Percentiles rank a stretch among this genome's conserved stretches.
These are phyloP conservation scores for Amphipoea lucens DNA, from an alignment of 2,888 invertebrate species.

Conservation along the genomic window DNA sequence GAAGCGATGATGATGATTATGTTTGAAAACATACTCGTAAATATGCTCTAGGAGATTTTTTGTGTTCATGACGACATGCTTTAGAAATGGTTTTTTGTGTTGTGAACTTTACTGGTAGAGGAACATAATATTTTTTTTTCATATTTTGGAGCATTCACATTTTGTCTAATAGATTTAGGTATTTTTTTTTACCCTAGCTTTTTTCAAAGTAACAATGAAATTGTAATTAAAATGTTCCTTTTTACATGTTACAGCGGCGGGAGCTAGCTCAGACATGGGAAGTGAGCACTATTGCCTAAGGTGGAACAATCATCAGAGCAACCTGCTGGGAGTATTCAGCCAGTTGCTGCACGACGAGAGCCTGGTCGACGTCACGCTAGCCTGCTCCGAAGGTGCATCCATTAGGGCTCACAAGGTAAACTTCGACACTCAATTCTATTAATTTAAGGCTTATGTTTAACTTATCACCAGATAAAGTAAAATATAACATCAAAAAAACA, in stretches of 20 bases:
- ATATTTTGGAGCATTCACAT: background rate
- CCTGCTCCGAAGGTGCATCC: slow-evolving; percentile 98
- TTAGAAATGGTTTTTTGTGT: background rate
- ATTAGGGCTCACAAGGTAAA: slow-evolving; percentile 97
- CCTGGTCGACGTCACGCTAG: slow-evolving; percentile 98
- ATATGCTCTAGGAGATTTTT: background rate
- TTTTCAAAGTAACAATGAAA: background rate
- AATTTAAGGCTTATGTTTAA: background rate
- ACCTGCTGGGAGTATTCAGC: slow-evolving; percentile 99
- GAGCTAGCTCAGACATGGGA: slow-evolving; percentile 98
- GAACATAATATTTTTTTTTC: no score
- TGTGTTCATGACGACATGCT: background rate
- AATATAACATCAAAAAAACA: no score
- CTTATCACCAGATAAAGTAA: no score
- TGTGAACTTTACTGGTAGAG: background rate
- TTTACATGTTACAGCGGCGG: slow-evolving; percentile 90
- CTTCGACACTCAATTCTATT: background rate
- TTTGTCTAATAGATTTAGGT: background rate
- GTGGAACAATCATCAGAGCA: slow-evolving; percentile 99
- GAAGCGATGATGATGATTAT: background rate
- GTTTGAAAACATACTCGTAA: background rate
- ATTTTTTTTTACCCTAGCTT: no score
- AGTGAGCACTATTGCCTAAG: slow-evolving; percentile 99
- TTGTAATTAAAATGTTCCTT: background rate
- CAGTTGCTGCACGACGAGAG: slow-evolving; percentile 98